These are phyloP conservation scores for Bombus soroeensis DNA, from an alignment of 1,140 invertebrate species.

Conservation along the genomic window DNA sequence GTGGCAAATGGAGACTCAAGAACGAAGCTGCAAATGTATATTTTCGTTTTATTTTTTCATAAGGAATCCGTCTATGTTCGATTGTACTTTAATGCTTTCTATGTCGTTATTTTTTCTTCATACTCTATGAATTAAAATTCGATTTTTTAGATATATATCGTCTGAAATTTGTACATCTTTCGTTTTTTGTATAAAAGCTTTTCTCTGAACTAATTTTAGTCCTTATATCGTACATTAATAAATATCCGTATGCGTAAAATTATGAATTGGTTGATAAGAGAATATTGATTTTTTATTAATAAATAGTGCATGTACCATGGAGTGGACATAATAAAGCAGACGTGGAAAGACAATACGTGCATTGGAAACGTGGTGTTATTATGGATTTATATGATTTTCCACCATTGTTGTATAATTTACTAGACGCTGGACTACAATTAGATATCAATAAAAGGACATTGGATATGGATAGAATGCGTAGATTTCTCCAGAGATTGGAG, in stretches of 20 bases:
- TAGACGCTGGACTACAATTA: slow-evolving; percentile 71
- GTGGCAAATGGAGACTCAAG: too few species aligned
- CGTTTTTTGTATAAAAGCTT: neutral
- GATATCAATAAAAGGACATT: slow-evolving; percentile 69
- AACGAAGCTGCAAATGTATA: too few species aligned
- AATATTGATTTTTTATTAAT: slow-evolving; percentile 15
- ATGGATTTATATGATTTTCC: slow-evolving; percentile 70
- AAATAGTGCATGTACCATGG: slow-evolving; percentile 70
- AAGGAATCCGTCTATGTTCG: too few species aligned
- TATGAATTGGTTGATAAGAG: too few species aligned
- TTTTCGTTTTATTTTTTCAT: too few species aligned
- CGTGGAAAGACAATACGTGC: slow-evolving; percentile 62
- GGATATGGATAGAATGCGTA: slow-evolving; percentile 72
- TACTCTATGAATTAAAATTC: neutral
- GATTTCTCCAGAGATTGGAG: slow-evolving; percentile 71
- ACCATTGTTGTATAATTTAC: slow-evolving; percentile 65
- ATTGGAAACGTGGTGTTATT: slow-evolving; percentile 62
- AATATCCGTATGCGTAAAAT: neutral
- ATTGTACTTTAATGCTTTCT: neutral
- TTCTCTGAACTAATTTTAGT: neutral
- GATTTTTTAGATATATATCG: neutral
- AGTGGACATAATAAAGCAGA: slow-evolving; percentile 63
- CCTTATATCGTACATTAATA: neutral
- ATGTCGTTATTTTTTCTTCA: neutral
- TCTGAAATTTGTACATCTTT: neutral